Evolutionary conservation across 2,113 vertebrate genomes (phyloP).

Genomic region (Ancistrus triradiatus): DNA sequence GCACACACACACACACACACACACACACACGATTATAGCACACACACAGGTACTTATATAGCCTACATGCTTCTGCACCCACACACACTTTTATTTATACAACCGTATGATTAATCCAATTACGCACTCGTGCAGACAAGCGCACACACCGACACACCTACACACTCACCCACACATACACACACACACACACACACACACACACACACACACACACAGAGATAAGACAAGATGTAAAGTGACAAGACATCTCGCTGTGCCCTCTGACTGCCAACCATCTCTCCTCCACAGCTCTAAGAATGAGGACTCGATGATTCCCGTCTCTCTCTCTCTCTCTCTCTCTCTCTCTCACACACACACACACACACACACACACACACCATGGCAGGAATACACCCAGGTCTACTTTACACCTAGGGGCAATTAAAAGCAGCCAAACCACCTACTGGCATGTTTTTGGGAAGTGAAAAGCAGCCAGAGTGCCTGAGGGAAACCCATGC

Average conservation of each 20-base stretch:
- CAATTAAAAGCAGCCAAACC: too few species aligned
- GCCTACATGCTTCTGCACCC: conserved; percentile 24
- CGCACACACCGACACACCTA: not conserved
- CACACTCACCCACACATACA: conserved; percentile 8
- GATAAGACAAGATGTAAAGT: conserved; percentile 44
- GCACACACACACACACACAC: conserved; percentile 43
- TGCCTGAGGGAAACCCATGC: too few species aligned
- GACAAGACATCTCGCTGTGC: conserved; percentile 52
- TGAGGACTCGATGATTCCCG: not conserved
- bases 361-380: not conserved
- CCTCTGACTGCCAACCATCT: conserved; percentile 47
- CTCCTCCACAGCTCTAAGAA: conserved; percentile 3
- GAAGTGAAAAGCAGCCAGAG: too few species aligned
- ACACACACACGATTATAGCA: conserved; percentile 13
- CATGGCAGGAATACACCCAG: not conserved
- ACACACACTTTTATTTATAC: conserved; percentile 34
- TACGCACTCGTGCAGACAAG: not conserved
- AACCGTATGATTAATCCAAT: conserved; percentile 21
- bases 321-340: conserved; percentile 1
- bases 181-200: conserved; percentile 16
- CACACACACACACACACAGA: conserved; percentile 11
- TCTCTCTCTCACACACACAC: not conserved
- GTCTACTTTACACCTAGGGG: too few species aligned
- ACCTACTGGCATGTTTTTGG: too few species aligned
- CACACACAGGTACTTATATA: conserved; percentile 30